Evolutionary conservation across 2,113 vertebrate genomes (phyloP).

Genomic region (Solenodon paradoxus): DNA sequence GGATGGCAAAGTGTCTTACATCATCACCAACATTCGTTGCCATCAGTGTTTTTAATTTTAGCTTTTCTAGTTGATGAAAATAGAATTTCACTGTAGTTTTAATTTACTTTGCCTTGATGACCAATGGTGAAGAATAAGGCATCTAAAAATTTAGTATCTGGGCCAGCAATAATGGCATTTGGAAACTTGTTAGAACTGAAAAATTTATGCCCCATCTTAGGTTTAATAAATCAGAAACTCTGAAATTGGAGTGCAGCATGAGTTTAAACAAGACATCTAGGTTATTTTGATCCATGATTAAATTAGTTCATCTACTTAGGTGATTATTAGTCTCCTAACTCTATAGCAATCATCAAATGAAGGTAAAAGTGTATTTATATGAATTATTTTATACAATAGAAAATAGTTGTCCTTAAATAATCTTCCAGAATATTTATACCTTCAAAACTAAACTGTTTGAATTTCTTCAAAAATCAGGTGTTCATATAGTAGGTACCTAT

Average conservation of each 20-base stretch:
- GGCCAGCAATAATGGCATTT: not conserved
- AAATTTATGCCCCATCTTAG: not conserved
- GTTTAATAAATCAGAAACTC: not conserved
- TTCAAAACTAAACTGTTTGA: not conserved
- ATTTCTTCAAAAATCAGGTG: not conserved
- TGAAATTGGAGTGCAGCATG: not conserved
- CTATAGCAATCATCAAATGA: not conserved
- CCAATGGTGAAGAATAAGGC: not conserved
- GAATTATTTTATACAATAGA: not conserved
- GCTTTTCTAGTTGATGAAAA: not conserved
- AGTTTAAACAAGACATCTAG: not conserved
- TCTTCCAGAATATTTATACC: not conserved
- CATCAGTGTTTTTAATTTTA: not conserved
- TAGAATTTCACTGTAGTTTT: not conserved
- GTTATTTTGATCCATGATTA: not conserved
- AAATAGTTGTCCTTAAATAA: not conserved
- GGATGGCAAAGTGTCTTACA: too few relatives aligned
- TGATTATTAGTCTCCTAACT: not conserved
- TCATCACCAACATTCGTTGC: not conserved
- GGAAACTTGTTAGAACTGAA: slow-evolving; percentile 5
- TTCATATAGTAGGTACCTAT: not conserved
- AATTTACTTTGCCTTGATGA: not conserved
- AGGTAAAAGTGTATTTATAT: not conserved
- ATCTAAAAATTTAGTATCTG: not conserved
- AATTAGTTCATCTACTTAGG: not conserved